Evolutionary conservation across 2,113 vertebrate genomes (phyloP).

Genomic region (Crotalus viridis): DNA sequence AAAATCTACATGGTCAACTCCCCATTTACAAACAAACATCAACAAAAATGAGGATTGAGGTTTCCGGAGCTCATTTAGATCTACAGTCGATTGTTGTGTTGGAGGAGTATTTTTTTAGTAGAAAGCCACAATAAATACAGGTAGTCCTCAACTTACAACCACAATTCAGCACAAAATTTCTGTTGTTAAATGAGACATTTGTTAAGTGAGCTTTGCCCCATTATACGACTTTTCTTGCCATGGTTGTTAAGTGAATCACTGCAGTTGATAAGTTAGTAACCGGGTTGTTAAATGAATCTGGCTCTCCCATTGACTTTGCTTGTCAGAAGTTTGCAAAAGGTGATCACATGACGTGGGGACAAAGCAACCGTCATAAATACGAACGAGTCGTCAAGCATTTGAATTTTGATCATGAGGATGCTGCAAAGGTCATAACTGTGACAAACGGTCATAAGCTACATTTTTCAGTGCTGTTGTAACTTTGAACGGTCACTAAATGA

Average conservation of each 20-base stretch:
- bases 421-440: not conserved
- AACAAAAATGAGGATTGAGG: not conserved
- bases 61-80: not conserved
- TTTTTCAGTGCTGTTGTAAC: not conserved
- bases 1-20: not conserved
- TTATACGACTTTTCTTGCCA: not conserved
- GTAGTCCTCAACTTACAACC: not conserved
- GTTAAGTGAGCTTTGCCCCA: not conserved
- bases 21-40: not conserved
- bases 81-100: not conserved
- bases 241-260: not conserved
- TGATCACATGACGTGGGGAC: not conserved
- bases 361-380: not conserved
- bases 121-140: not conserved
- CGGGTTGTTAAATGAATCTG: not conserved
- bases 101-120: not conserved
- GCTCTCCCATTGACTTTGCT: not conserved
- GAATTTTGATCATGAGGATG: not conserved
- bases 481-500: not conserved
- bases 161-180: not conserved
- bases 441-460: not conserved
- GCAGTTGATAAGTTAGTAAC: not conserved
- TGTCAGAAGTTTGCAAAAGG: not conserved
- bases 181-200: not conserved
- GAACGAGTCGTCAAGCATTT: not conserved